Evolutionary conservation across 2,888 invertebrate species (phyloP).

Genomic region (Diarsia rubi): DNA sequence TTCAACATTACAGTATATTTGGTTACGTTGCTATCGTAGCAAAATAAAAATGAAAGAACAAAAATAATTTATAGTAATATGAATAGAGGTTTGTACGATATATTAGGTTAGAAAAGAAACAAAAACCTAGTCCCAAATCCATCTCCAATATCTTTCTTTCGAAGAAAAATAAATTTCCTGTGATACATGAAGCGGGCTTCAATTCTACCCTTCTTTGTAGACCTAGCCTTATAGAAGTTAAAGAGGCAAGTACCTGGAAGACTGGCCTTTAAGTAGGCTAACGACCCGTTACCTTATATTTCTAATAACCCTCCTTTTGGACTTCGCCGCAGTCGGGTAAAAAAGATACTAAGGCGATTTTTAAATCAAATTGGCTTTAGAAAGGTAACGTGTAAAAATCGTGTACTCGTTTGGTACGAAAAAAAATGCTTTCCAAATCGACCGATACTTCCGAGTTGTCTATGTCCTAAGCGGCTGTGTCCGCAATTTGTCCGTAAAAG

Average conservation of each 20-base stretch:
- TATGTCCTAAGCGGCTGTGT: background rate
- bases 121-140: background rate
- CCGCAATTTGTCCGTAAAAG: background rate
- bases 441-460: background rate
- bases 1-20: background rate
- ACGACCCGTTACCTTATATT: background rate
- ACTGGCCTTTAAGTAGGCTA: background rate
- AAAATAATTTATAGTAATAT: background rate
- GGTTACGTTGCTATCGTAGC: background rate
- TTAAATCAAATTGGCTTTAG: background rate
- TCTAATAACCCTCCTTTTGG: too few species aligned
- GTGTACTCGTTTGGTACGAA: background rate
- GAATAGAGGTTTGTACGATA: background rate
- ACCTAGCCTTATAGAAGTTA: background rate
- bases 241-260: background rate
- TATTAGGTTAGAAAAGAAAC: background rate
- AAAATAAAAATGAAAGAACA: background rate
- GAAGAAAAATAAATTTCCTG: slow-evolving; percentile 6
- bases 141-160: background rate
- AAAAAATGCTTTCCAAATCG: background rate
- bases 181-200: slow-evolving; percentile 7
- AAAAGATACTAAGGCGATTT: too few species aligned
- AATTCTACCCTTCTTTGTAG: background rate
- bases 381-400: too few species aligned
- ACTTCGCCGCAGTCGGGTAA: too few species aligned